These are phyloP conservation scores for Drosophila ironensis DNA, from an alignment of 1,140 invertebrate species.

Conservation along the genomic window DNA sequence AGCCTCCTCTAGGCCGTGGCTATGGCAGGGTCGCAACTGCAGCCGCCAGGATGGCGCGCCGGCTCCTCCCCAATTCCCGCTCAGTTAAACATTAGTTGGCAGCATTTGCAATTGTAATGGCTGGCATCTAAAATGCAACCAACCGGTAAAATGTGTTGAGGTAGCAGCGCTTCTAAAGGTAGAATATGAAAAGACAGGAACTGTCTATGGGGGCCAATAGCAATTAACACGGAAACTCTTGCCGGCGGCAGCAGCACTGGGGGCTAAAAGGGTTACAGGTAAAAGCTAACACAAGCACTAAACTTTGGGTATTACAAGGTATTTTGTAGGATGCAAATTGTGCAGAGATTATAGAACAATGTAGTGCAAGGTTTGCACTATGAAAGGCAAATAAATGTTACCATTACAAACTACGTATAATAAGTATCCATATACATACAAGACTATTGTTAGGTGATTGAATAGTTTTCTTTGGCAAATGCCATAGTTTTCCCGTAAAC, in stretches of 20 bases:
- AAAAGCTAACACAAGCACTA: not conserved
- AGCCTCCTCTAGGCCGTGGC: conserved; percentile 2
- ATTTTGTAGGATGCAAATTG: conserved; percentile 24
- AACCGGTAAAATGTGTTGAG: conserved; percentile 40
- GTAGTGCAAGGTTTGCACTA: not conserved
- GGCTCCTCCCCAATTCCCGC: conserved; percentile 24
- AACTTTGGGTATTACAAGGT: conserved; percentile 23
- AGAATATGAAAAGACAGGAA: not conserved
- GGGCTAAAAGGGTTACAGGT: no score
- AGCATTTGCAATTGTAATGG: conserved; percentile 78
- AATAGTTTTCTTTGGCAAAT: no score
- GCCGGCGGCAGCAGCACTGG: not conserved
- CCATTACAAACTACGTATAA: no score
- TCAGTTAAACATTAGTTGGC: conserved; percentile 70
- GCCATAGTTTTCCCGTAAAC: no score
- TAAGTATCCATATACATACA: no score
- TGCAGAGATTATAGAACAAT: conserved; percentile 22
- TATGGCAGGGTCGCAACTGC: no score
- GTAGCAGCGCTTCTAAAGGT: conserved; percentile 15
- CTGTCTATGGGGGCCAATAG: not conserved
- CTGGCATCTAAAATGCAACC: conserved; percentile 47
- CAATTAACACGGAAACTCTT: conserved; percentile 35
- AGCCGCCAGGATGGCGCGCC: conserved; percentile 58
- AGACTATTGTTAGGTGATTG: no score
- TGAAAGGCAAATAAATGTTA: no score